Evolutionary conservation across 2,888 invertebrate genomes (phyloP), one percentile per base, ranked within the genome.

Genomic region (Lymantria dispar): DNA sequence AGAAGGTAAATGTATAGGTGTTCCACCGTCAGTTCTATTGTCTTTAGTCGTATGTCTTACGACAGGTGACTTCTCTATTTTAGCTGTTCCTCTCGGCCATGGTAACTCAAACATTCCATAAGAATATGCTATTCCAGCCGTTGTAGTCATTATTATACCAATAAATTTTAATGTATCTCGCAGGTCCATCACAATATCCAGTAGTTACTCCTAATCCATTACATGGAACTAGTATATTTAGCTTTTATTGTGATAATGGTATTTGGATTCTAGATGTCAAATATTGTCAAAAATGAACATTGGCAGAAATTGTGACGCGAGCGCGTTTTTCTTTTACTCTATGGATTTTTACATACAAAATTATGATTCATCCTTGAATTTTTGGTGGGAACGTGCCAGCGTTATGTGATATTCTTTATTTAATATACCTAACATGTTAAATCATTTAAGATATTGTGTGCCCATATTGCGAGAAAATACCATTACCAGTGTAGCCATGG

Each of bases 101-200:
- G 48, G 70, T 42, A 67, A 11, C 39, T 72, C 63, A 46, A 81
- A 67, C 47, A 81, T 52, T 9, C 86, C 85, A 49, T 68, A 87
- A 0, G 87, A 84, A 59, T 84, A 87, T 10, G 76, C 78, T 8
- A 87, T 50, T 38, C 78, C 68, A n/a, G 82, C 69, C 8, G 76
- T 58, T 81, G 86, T 79, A 7, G 86, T 78, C 49, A 83, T 52
- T 2, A 78, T 74, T 50, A 85, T 36, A 41, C 80, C 56, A n/a
- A 85, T 10, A 0, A 88, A 67, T 67, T 81, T 83, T 7, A 85
- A 44, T 54, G 85, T 83, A 33, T 83, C 83, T 31, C 54, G 73
- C 65, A 50, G 76, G 53, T 89, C 83, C 88, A 89, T 87, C 58
- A 67, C 56, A 13, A 40, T 52, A 45, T 40, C 45, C 56, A 52